Conservation (phyloP, 2,113 vertebrate species). For the Bubalus kerabau region DNA sequence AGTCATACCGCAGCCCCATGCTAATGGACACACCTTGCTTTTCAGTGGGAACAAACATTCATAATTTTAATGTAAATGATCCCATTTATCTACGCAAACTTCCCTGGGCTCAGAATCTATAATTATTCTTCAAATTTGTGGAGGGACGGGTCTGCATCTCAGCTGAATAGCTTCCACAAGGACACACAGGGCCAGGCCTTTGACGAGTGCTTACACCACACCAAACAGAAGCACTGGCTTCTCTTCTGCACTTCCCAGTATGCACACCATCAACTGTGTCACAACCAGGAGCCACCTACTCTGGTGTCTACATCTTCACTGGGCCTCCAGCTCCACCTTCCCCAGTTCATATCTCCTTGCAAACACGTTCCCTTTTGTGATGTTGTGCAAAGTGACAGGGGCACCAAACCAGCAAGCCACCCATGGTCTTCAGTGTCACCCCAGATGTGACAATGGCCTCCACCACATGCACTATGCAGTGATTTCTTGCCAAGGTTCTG, state of each 20-base stretch:
- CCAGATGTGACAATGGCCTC: not conserved
- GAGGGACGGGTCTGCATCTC: not conserved
- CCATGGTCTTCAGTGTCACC: not conserved
- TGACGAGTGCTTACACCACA: not conserved
- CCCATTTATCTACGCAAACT: not conserved
- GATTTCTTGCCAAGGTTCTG: not conserved
- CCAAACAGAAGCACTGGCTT: not conserved
- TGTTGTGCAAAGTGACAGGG: not conserved
- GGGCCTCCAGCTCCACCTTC: not conserved
- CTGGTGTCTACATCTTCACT: not conserved
- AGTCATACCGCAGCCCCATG: not conserved
- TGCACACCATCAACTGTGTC: not conserved
- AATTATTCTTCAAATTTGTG: not conserved
- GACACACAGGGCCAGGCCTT: not conserved
- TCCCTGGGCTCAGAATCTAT: not conserved
- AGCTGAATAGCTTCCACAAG: not conserved
- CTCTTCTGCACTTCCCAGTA: not conserved
- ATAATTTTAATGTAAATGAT: not conserved
- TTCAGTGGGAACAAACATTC: not conserved
- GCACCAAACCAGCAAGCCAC: not conserved
- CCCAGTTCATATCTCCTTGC: not conserved
- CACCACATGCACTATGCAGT: not conserved
- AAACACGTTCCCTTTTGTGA: not conserved
- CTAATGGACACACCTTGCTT: not conserved
- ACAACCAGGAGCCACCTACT: not conserved